Base-by-base conservation (phyloP, 2,113 vertebrate species). In the Leptobrachium leishanense region DNA sequence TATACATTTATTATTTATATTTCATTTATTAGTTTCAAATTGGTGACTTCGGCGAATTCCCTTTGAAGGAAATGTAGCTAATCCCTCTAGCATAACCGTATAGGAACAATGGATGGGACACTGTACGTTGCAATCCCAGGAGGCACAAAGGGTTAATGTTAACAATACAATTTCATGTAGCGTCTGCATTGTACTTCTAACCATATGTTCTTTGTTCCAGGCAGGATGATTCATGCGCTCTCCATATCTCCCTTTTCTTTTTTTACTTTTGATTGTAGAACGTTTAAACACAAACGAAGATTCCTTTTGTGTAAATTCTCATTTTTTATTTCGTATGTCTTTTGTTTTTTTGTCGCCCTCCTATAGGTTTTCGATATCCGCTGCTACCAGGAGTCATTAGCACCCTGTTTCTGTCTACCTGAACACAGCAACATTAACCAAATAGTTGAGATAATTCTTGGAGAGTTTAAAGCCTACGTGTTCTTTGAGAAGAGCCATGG, bases 341-440 rank as follows among this genome's bases (percentile, higher is more conserved):
- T 68, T 84, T 84, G 41, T 74, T 87, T 87, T 20, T 0, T 76
- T 82, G 43, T 82, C n/a, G n/a, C n/a, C n/a, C n/a, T n/a, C n/a
- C 75, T 76, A 77, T 88, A 99, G 98, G 97, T 98, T 76, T 99
- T 98, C 82, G 97, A 98, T 85, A 92, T 98, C 66, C 92, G 95
- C 89, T 95, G 95, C 84, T 99, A 99, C 91, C 98, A 99, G 90
- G 98, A 99, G 87, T 96, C 96, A 12, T 85, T 99, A 90, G 97
- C 96, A 66, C 96, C 97, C 73, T 99, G 98, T 91, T 99, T 99
- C 78, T 96, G 95, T 86, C 91, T 99, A 89, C 94, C 95, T 81
- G 92, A 94, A 1, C 97, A 99, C 85, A 95, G 95, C 91, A 96
- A 98, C 88, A 98, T 99, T 88, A 98, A 98, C 93, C 97, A 99